These are phyloP conservation scores for Ciona savignyi DNA, from an alignment of 23 tunicate species.

Conservation along the genomic window DNA sequence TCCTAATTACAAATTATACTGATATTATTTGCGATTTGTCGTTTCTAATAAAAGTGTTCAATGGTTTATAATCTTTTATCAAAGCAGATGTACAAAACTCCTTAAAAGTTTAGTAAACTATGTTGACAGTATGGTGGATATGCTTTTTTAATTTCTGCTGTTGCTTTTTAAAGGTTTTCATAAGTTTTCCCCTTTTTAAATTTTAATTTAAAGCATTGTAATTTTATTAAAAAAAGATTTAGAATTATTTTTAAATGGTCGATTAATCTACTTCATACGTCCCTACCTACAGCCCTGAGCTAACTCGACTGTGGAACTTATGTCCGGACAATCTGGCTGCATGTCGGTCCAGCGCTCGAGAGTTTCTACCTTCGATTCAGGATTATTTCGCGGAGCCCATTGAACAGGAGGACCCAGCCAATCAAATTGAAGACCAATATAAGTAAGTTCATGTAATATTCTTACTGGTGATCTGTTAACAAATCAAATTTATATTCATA, in stretches of 20 bases:
- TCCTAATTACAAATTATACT: no score
- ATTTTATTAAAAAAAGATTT: no score
- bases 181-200: background rate
- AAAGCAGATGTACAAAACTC: no score
- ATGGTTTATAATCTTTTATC: no score
- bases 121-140: background rate
- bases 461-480: background rate
- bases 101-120: no score
- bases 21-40: no score
- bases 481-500: no score
- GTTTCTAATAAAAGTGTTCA: no score
- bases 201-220: no score
- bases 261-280: no score
- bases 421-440: constrained; percentile 93
- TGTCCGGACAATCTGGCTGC: constrained; percentile 89
- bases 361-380: constrained; percentile 79
- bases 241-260: no score
- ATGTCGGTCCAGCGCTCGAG: constrained; percentile 58
- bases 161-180: background rate
- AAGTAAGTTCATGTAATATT: constrained; percentile 30
- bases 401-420: constrained; percentile 86
- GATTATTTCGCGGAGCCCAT: constrained; percentile 76
- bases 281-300: constrained; percentile 87
- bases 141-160: background rate
- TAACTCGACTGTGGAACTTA: constrained; percentile 82